Conservation (phyloP, 1,140 invertebrate species). For the Lasioglossum albipes region DNA sequence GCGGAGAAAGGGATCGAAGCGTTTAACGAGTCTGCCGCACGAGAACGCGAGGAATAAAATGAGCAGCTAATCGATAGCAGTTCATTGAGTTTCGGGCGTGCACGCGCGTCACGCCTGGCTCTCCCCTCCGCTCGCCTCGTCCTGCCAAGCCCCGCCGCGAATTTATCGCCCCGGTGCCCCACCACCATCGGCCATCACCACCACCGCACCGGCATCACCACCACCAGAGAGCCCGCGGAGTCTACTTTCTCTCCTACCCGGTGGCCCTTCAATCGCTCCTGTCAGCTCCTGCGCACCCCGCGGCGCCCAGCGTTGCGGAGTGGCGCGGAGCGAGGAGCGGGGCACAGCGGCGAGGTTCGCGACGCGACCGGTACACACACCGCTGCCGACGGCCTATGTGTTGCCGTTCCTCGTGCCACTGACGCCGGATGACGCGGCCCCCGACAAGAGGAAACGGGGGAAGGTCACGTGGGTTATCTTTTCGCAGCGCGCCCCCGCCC, state of each 20-base stretch:
- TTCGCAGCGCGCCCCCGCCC: slow-evolving; percentile 67
- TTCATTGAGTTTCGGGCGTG: slow-evolving; percentile 76
- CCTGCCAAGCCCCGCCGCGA: slow-evolving; percentile 2
- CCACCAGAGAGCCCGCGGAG: neutral
- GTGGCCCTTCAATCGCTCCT: slow-evolving; percentile 25
- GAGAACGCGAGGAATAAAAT: slow-evolving; percentile 69
- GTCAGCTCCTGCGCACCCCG: slow-evolving; percentile 10
- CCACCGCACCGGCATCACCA: neutral
- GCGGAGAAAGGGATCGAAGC: slow-evolving; percentile 32
- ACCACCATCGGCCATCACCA: neutral
- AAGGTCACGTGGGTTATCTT: slow-evolving; percentile 74
- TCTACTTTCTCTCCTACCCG: neutral
- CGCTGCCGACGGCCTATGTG: slow-evolving; percentile 14
- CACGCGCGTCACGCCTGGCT: slow-evolving; percentile 43
- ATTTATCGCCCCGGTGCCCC: neutral
- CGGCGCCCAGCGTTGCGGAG: neutral
- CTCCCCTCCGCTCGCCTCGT: neutral
- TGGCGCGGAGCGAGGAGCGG: neutral
- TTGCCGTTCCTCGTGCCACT: slow-evolving; percentile 4
- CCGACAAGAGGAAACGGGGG: slow-evolving; percentile 2
- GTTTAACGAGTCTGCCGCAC: slow-evolving; percentile 64
- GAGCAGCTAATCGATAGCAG: slow-evolving; percentile 76
- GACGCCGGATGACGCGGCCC: slow-evolving; percentile 6
- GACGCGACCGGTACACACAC: slow-evolving; percentile 7
- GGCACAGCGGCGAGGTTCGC: no score